Percentiles rank a stretch among this genome's conserved stretches.
phyloP scores from a whole-genome alignment of 1,140 invertebrate genomes.

The Ceratitis capitata region DNA sequence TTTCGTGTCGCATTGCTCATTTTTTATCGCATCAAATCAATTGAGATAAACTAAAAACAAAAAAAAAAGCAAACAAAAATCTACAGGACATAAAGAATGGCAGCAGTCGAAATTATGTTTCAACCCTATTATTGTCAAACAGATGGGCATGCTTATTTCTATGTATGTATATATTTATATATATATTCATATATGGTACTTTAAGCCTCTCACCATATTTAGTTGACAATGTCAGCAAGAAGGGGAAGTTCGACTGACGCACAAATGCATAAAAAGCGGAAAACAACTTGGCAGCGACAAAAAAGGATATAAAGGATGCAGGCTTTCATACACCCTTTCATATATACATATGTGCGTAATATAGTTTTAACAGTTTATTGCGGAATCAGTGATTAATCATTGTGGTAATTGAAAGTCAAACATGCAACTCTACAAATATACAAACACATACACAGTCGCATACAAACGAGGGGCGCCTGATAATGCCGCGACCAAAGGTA shows the following conservation, averaged over 20 bases:
- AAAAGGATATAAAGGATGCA: no score
- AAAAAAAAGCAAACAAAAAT: background rate
- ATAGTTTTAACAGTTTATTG: background rate
- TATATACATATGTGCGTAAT: background rate
- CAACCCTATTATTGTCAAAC: background rate
- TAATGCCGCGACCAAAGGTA: no score
- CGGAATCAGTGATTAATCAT: slow-evolving; percentile 58
- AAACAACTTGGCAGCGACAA: background rate
- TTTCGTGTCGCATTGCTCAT: slow-evolving; percentile 4
- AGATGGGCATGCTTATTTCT: background rate
- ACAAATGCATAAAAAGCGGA: slow-evolving; percentile 22
- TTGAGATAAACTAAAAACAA: background rate
- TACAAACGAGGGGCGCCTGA: no score
- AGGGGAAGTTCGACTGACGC: background rate
- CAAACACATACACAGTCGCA: background rate
- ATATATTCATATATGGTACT: background rate
- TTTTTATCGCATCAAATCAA: slow-evolving; percentile 25
- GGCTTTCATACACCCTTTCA: background rate
- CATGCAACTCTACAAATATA: slow-evolving; percentile 11
- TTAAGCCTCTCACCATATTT: background rate
- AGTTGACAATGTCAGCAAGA: background rate
- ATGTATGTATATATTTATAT: background rate
- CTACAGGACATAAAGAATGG: background rate
- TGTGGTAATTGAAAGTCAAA: slow-evolving; percentile 50
- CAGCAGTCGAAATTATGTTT: background rate